These are phyloP conservation scores for Leontopithecus rosalia DNA, from an alignment of 2,797 vertebrate genomes.

Conservation along the genomic window DNA sequence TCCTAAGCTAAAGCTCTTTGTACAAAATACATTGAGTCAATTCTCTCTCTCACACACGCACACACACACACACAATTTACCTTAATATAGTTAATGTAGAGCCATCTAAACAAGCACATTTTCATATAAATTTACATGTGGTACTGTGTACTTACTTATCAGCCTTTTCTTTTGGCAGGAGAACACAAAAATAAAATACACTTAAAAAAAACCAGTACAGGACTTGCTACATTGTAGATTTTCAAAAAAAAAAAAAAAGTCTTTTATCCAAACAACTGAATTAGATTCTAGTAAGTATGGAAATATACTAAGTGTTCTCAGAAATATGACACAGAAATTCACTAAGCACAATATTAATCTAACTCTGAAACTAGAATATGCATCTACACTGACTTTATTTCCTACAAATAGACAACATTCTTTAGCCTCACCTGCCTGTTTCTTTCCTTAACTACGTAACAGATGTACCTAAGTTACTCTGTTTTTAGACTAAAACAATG, in stretches of 20 bases:
- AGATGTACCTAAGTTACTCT: not conserved
- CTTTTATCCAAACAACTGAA: slow-evolving; percentile 27
- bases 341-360: not conserved
- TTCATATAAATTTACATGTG: slow-evolving; percentile 15
- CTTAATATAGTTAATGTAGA: slow-evolving; percentile 3
- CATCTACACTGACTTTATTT: not conserved
- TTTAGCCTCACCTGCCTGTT: not conserved
- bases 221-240: slow-evolving; percentile 11
- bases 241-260: not conserved
- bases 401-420: not conserved
- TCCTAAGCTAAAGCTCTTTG: not conserved
- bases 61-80: not conserved
- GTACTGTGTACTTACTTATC: not conserved
- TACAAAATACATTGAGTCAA: not conserved
- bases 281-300: not conserved
- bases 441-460: not conserved
- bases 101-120: not conserved
- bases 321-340: not conserved
- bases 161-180: slow-evolving; percentile 45
- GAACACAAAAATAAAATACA: not conserved
- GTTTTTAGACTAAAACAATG: not conserved
- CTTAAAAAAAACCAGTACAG: not conserved
- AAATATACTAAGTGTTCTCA: slow-evolving; percentile 24
- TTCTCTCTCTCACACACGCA: not conserved
- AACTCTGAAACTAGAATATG: not conserved